Percentiles rank a stretch among this genome's conserved stretches.
These are phyloP conservation scores for Dufourea novaeangliae DNA, from an alignment of 1,140 invertebrate genomes.

Conservation along the genomic window DNA sequence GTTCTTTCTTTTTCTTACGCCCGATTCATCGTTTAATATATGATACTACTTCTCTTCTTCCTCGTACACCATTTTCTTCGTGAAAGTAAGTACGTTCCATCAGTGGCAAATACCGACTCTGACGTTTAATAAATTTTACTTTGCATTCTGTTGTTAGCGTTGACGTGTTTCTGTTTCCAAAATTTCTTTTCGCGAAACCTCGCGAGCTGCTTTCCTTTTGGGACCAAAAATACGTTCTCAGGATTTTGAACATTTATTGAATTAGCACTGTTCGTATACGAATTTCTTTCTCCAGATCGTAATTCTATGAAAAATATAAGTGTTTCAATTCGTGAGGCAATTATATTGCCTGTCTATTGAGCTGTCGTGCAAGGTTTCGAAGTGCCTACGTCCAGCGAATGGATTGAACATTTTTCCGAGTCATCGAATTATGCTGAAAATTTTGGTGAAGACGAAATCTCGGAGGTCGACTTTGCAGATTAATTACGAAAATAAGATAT, in stretches of 20 bases:
- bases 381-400: conserved; percentile 57
- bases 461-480: conserved; percentile 19
- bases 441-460: background rate
- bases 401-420: conserved; percentile 28
- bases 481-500: background rate
- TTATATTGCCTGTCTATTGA: background rate
- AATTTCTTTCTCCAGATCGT: background rate
- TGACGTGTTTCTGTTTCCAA: background rate
- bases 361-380: conserved; percentile 22
- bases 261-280: background rate
- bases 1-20: background rate
- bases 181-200: background rate
- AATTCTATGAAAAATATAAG: background rate
- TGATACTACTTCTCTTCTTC: background rate
- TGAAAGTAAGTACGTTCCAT: conserved; percentile 37
- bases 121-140: background rate
- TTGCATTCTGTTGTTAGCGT: background rate
- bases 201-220: background rate
- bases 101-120: conserved; percentile 38
- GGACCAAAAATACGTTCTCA: no score
- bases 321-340: background rate
- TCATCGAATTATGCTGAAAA: conserved; percentile 3
- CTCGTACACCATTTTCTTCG: background rate
- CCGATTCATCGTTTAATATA: background rate
- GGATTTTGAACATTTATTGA: background rate